These are phyloP conservation scores for Anhinga rufa DNA, from an alignment of 2,113 vertebrate species.

Conservation along the genomic window DNA sequence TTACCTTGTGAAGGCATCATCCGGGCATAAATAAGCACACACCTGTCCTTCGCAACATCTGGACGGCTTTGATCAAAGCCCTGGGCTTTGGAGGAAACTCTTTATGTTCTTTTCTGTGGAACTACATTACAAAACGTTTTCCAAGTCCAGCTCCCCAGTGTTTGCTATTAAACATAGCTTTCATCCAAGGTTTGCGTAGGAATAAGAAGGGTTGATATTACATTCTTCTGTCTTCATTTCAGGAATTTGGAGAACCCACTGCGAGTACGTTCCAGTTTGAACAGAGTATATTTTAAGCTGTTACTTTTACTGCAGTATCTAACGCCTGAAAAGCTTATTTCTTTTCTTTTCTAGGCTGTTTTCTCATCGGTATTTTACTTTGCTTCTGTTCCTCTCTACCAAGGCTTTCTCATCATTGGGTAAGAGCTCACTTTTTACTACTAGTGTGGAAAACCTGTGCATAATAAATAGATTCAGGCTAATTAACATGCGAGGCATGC, in stretches of 20 bases:
- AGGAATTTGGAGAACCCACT: background rate
- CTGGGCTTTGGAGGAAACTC: background rate
- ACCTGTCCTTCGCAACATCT: background rate
- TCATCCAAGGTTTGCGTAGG: background rate
- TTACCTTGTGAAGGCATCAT: background rate
- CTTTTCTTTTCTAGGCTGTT: conserved; percentile 78
- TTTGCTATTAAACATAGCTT: background rate
- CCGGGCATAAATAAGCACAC: background rate
- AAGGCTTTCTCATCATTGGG: conserved; percentile 97
- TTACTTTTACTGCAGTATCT: background rate
- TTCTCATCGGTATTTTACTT: conserved; percentile 98
- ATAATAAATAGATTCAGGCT: background rate
- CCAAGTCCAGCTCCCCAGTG: background rate
- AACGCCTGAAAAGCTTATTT: background rate
- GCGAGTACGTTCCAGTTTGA: background rate
- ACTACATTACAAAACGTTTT: background rate
- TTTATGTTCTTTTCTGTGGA: background rate
- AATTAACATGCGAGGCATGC: background rate
- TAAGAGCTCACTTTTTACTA: conserved; percentile 67
- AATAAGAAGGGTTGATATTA: background rate
- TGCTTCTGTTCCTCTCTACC: conserved; percentile 94
- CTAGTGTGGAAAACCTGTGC: background rate
- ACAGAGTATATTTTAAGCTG: background rate
- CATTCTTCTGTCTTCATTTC: background rate
- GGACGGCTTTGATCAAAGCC: background rate